Evolutionary conservation across 64 coral and sea anemone species (phyloP).

Genomic region (Stichodactyla mertensii): DNA sequence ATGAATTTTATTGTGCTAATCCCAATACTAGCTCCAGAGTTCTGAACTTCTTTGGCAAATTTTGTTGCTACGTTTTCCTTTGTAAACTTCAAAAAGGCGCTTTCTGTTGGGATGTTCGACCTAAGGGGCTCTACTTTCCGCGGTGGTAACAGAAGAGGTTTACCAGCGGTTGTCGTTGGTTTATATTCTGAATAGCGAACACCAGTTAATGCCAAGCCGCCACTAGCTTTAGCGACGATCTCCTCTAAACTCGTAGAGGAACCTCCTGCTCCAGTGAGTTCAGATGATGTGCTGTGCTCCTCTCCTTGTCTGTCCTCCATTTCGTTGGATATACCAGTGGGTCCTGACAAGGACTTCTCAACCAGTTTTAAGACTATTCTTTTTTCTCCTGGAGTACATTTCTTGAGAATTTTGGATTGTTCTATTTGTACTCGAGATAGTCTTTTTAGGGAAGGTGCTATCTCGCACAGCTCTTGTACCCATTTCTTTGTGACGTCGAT

Average conservation of each 20-base stretch:
- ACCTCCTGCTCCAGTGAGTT: too few species aligned
- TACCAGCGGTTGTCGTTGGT: not conserved
- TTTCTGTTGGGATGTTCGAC: conserved; percentile 25
- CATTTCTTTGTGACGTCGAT: not conserved
- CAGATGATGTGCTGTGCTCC: too few species aligned
- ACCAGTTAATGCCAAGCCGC: not conserved
- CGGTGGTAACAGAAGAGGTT: conserved; percentile 16
- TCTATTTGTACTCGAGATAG: not conserved
- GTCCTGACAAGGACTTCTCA: too few species aligned
- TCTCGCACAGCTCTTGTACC: not conserved
- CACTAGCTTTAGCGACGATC: too few species aligned
- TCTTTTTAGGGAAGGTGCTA: not conserved
- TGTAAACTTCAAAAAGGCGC: conserved; percentile 16
- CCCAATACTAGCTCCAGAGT: conserved; percentile 34
- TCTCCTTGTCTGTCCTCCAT: too few species aligned
- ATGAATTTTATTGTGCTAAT: conserved; percentile 7
- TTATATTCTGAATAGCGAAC: not conserved
- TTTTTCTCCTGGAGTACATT: too few species aligned
- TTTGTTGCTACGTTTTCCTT: conserved; percentile 20
- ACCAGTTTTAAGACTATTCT: too few species aligned
- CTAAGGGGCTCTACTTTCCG: conserved; percentile 19
- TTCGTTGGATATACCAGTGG: too few species aligned
- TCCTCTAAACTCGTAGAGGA: too few species aligned
- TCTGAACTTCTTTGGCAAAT: conserved; percentile 23
- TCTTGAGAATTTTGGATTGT: too few species aligned